These are phyloP conservation scores for Tachina lurida DNA, from an alignment of 2,888 invertebrate species.

Conservation along the genomic window DNA sequence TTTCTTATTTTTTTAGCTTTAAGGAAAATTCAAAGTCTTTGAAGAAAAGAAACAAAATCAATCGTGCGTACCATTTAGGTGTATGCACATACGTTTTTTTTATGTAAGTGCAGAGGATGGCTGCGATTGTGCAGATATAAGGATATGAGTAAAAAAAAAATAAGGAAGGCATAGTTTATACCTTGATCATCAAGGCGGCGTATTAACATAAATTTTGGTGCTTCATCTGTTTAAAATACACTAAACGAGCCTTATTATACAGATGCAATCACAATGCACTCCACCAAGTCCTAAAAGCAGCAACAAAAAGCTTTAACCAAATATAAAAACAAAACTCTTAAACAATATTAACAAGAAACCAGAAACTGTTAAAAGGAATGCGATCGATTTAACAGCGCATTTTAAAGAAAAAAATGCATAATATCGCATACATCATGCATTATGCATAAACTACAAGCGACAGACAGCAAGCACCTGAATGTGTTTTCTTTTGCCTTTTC, in stretches of 20 bases:
- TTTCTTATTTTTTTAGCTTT: neutral
- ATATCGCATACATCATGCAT: constrained; percentile 48
- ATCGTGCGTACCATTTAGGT: constrained; percentile 65
- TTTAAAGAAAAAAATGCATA: constrained; percentile 37
- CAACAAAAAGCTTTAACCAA: constrained; percentile 14
- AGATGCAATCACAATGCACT: constrained; percentile 61
- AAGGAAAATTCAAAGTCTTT: constrained; percentile 27
- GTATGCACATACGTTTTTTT: neutral
- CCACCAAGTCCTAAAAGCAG: neutral
- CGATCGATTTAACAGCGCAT: constrained; percentile 57
- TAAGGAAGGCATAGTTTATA: constrained; percentile 52
- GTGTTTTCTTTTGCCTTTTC: neutral
- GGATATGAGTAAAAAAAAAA: constrained; percentile 16
- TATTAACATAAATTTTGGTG: constrained; percentile 45
- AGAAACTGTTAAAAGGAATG: constrained; percentile 63
- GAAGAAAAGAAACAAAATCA: constrained; percentile 55
- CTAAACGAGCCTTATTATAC: constrained; percentile 70
- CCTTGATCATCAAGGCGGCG: constrained; percentile 65
- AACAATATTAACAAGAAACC: constrained; percentile 1
- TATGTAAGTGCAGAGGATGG: neutral
- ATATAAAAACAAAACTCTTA: neutral
- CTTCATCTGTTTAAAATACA: constrained; percentile 53
- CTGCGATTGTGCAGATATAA: constrained; percentile 26
- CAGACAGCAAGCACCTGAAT: constrained; percentile 50
- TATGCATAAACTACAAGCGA: constrained; percentile 43